Evolutionary conservation across 2,113 vertebrate species (phyloP), one percentile per base, ranked within the genome.

Genomic region (Genyomyrus donnyi): DNA sequence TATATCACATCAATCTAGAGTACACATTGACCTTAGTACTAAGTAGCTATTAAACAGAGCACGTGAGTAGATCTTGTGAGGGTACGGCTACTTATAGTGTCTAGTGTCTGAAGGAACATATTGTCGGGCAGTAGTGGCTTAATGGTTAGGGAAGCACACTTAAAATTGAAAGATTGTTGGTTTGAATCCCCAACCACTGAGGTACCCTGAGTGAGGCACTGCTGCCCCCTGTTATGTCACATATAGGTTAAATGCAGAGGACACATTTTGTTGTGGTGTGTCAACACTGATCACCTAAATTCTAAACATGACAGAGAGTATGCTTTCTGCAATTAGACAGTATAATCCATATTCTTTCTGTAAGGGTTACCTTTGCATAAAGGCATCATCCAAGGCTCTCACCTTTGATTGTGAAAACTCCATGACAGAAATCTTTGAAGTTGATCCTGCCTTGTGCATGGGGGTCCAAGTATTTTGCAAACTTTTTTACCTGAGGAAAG

Each of bases 401-500:
- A 99, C 98, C 98, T 97, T 99, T 99, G 91, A 99, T 98, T 91
- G 97, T 97, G 50, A 99, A 97, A 88, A 99, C 97, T 24, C 98
- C 98, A 0, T 98, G 97, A 91, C 98, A 99, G 91, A 99, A 99
- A 89, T 99, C 97, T 95, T 97, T 98, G 92, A 99, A 99, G 95
- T 96, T 98, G 94, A 99, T 98, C 93, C 95, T 97, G 80, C 98
- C 98, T 91, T 98, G 95, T 89, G 97, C 96, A 48, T 98, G 97
- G 0, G 98, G 98, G 93, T 99, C 98, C 95, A 99, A 93, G 90
- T 95, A 97, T 84, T 96, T 96, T 27, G 96, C 97, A 88, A 99
- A 93, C 92, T 97, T 98, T 95, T 98, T 97, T 89, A 99, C 97
- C 98, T 99, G 93, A 31, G 91, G 91, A 86, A 91, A 91, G 17